Evolutionary conservation across 2,797 vertebrate species (phyloP), one percentile per base, ranked within the genome.

Genomic region (Synanceia verrucosa): DNA sequence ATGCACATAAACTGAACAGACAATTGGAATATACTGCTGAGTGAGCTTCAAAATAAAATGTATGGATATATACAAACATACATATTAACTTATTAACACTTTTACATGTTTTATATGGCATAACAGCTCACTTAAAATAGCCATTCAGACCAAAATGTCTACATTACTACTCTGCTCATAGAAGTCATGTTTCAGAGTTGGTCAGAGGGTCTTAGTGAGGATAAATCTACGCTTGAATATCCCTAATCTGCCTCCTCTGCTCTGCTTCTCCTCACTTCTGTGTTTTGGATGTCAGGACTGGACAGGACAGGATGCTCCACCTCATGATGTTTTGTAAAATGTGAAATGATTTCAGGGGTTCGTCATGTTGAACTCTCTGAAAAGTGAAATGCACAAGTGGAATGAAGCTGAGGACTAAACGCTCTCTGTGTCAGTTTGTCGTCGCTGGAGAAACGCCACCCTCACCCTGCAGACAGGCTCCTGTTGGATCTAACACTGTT

Each of bases 241-340:
- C 58, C 48, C 24, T 79, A 68, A 82, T 82, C 79, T 77, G 58
- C 66, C 60, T 78, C 74, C 64, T 65, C 57, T 51, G 72, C 73
- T 82, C 77, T 88, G 76, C 66, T 65, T 88, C 70, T 77, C 24
- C 24, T 83, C 77, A 82, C 60, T 73, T 34, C 36, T 74, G 41
- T 33, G 7, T 31, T 57, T 21, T 12, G 7, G 59, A 69, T 83
- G 71, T 83, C 73, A 83, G 48, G 72, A 79, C 61, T n/a, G 62
- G 65, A 70, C 16, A 11, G 65, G 66, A 48, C 66, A 52, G 12
- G 50, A 52, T 47, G 33, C 18, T 56, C 46, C 41, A 33, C 41
- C 23, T n/a, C n/a, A n/a, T n/a, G n/a, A n/a, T n/a, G n/a, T n/a
- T n/a, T 31, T 41, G 21, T 24, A 21, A 41, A 51, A 39, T 14